A percentile compares a stretch with the other conserved stretches of the same genome.
Conservation (phyloP, 2,888 invertebrate genomes). For the Acanthoscelides obtectus region DNA sequence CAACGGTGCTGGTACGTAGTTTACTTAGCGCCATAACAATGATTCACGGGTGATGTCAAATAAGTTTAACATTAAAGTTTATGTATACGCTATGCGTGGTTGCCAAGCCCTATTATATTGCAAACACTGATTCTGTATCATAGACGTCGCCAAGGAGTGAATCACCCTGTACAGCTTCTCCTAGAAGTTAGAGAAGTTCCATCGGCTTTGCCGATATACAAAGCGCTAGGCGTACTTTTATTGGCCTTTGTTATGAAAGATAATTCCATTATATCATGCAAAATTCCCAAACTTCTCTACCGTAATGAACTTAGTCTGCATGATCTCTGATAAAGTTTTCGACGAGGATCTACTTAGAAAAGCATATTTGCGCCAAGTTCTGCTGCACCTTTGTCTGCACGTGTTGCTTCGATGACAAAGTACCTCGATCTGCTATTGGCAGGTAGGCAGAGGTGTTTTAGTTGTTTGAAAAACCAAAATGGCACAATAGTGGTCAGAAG, state of each 20-base stretch:
- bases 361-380: not conserved
- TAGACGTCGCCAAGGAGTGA: not conserved
- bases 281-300: slow-evolving; percentile 33
- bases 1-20: too few species aligned
- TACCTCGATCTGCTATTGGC: not conserved
- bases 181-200: not conserved
- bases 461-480: not conserved
- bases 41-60: too few species aligned
- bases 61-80: too few species aligned
- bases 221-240: slow-evolving; percentile 34
- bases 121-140: too few species aligned
- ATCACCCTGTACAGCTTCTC: not conserved
- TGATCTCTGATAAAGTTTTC: slow-evolving; percentile 11
- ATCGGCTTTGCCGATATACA: slow-evolving; percentile 24
- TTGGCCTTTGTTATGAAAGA: slow-evolving; percentile 36
- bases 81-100: too few species aligned
- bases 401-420: not conserved
- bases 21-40: too few species aligned
- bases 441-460: not conserved
- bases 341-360: slow-evolving; percentile 1
- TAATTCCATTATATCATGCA: slow-evolving; percentile 37
- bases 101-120: too few species aligned
- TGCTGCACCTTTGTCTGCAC: not conserved
- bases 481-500: not conserved
- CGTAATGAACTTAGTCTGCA: slow-evolving; percentile 33